These are phyloP conservation scores for Paralichthys olivaceus DNA, from an alignment of 2,113 vertebrate species.

Conservation along the genomic window DNA sequence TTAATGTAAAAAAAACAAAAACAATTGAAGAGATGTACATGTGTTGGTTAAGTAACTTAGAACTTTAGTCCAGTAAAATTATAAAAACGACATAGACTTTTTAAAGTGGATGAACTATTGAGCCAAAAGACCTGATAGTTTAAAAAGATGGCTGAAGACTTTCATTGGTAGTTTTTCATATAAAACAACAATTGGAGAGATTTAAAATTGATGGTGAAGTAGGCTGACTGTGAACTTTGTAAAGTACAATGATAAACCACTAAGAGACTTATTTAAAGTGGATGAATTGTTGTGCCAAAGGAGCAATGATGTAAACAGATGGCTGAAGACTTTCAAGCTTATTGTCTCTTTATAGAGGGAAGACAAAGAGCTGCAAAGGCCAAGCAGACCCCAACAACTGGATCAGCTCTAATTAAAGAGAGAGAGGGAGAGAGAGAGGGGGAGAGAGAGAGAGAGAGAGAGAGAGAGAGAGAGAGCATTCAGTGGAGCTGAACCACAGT, in stretches of 20 bases:
- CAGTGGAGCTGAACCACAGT: neutral
- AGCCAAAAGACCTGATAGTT: too few species aligned
- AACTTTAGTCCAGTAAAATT: too few species aligned
- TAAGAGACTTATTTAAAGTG: neutral
- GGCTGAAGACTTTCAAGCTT: slow-evolving; percentile 33
- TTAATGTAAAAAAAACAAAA: too few species aligned
- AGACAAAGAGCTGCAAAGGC: slow-evolving; percentile 39
- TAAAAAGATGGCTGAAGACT: too few species aligned
- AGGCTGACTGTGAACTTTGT: neutral
- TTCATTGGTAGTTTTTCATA: too few species aligned
- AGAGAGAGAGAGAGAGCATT: neutral
- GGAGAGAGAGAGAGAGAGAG: slow-evolving; percentile 31
- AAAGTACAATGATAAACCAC: neutral
- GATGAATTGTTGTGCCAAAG: slow-evolving; percentile 21
- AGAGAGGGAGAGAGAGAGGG: slow-evolving; percentile 30
- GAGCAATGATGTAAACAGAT: slow-evolving; percentile 54
- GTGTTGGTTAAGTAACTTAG: too few species aligned
- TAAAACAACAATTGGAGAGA: neutral
- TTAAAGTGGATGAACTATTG: too few species aligned
- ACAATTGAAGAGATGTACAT: too few species aligned
- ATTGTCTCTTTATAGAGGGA: slow-evolving; percentile 39
- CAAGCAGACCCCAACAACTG: slow-evolving; percentile 43
- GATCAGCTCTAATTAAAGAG: slow-evolving; percentile 43
- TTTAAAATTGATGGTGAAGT: neutral
- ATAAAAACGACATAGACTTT: too few species aligned